Percentiles rank a stretch among this genome's conserved stretches.
Conservation (phyloP, 2,797 vertebrate genomes). For the Melanotaenia nigrans region DNA sequence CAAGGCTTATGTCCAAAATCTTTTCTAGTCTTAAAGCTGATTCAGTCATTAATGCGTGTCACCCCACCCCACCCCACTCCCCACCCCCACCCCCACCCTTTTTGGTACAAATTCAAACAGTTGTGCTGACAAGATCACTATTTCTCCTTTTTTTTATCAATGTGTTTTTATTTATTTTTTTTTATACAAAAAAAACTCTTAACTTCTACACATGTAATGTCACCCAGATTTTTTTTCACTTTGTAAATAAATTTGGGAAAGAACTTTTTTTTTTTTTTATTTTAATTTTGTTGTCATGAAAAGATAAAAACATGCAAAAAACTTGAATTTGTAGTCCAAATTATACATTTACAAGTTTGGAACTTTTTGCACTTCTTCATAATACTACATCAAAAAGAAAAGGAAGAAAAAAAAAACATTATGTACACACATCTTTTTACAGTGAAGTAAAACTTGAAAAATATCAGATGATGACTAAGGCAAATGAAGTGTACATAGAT, state of each 20-base stretch:
- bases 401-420: conserved; percentile 86
- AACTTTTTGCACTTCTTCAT: conserved; percentile 93
- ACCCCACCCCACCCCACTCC: conserved; percentile 75
- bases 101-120: conserved; percentile 98
- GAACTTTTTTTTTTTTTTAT: conserved; percentile 84
- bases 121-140: conserved; percentile 94
- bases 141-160: conserved; percentile 62
- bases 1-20: conserved; percentile 91
- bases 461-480: conserved; percentile 89
- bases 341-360: conserved; percentile 97
- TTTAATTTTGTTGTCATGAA: conserved; percentile 86
- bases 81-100: conserved; percentile 71
- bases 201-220: conserved; percentile 87
- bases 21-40: conserved; percentile 93
- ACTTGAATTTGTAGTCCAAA: conserved; percentile 94
- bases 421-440: conserved; percentile 99
- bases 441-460: conserved; percentile 93
- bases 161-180: conserved; percentile 63
- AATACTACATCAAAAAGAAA: conserved; percentile 89
- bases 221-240: conserved; percentile 88
- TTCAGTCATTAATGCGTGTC: conserved; percentile 85
- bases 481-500: conserved; percentile 92
- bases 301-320: conserved; percentile 99
- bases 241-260: conserved; percentile 94
- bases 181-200: conserved; percentile 79